Evolutionary conservation across 2,797 vertebrate genomes (phyloP).

Genomic region (Champsocephalus esox): DNA sequence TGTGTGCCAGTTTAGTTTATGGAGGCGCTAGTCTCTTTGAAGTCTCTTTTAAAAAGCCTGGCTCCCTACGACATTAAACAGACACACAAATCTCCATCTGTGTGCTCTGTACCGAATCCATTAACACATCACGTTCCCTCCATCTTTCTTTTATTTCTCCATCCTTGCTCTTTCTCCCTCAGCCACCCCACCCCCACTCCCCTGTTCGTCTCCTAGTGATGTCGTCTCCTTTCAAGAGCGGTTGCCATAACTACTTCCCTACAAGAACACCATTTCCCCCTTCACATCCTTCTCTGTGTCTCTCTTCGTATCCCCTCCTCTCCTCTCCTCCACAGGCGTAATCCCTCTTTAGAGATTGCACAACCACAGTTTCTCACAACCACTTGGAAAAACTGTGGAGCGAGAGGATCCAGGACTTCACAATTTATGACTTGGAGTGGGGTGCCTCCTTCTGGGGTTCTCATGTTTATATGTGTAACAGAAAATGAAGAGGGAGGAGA

Average conservation of each 20-base stretch:
- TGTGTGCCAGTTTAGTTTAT: conserved; percentile 69
- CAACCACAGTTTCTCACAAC: conserved; percentile 71
- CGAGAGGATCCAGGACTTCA: conserved; percentile 48
- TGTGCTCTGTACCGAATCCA: conserved; percentile 43
- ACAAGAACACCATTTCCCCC: conserved; percentile 75
- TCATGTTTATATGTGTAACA: conserved; percentile 55
- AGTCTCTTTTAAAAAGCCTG: conserved; percentile 68
- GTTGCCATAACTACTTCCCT: conserved; percentile 81
- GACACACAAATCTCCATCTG: conserved; percentile 48
- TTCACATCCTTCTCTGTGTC: conserved; percentile 70
- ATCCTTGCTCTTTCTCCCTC: conserved; percentile 35
- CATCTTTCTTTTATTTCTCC: conserved; percentile 59
- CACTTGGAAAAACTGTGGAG: conserved; percentile 57
- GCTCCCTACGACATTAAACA: conserved; percentile 67
- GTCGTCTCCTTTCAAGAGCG: conserved; percentile 70
- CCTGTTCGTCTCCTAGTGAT: conserved; percentile 54
- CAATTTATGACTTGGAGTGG: conserved; percentile 54
- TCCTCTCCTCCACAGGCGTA: conserved; percentile 63
- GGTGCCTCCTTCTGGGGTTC: conserved; percentile 61
- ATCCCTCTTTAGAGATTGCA: conserved; percentile 77
- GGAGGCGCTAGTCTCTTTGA: conserved; percentile 65
- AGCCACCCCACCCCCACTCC: conserved; percentile 35
- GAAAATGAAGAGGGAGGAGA: conserved; percentile 29
- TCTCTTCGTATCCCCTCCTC: conserved; percentile 59
- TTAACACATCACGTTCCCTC: conserved; percentile 67